Base-by-base conservation (phyloP, 2,888 invertebrate species). In the Oscheius sp. region DNA sequence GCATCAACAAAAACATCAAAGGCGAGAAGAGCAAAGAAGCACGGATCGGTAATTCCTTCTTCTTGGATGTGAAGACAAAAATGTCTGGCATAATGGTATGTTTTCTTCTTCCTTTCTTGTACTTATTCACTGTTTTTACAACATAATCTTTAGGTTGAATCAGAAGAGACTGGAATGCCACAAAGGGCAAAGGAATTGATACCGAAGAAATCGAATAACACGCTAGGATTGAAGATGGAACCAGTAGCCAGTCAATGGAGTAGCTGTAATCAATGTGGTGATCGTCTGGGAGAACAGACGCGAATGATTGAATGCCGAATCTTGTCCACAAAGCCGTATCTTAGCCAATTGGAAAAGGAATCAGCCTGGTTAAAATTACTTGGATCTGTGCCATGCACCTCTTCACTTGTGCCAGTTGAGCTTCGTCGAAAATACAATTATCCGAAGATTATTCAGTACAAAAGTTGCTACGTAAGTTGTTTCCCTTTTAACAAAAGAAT, bases 231-330 rank as follows among this genome's bases (percentile, higher is more conserved):
- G 29, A 64, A 49, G 27, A 29, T 64, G 2, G 64, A 25, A 45
- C 49, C 64, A 2, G 25, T 2, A 43, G 70, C 80, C 0, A 58
- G 61, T 25, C 35, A 27, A 2, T 80, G 78, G 80, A 74, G 73
- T 41, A 69, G 49, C 16, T 80, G 80, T 59, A 78, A 74, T 43
- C 71, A 74, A 9, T 80, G 80, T 43, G 75, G 75, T 1, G 70
- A 73, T 55, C 73, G 71, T 45, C 56, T 52, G 5, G 80, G 80
- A 29, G 80, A 80, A 27, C 69, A 80, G 68, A 55, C 69, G 1
- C 69, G 78, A 56, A 9, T 56, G 1, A 61, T 77, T 1, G 56
- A 69, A 25, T 80, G 80, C 49, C 49, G 16, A 7, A 29, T 66
- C 52, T 52, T 35, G 12, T 12, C 66, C 16, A n/a, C 35, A 12